Conservation (phyloP, 2,888 invertebrate species). For the Brenthis daphne region DNA sequence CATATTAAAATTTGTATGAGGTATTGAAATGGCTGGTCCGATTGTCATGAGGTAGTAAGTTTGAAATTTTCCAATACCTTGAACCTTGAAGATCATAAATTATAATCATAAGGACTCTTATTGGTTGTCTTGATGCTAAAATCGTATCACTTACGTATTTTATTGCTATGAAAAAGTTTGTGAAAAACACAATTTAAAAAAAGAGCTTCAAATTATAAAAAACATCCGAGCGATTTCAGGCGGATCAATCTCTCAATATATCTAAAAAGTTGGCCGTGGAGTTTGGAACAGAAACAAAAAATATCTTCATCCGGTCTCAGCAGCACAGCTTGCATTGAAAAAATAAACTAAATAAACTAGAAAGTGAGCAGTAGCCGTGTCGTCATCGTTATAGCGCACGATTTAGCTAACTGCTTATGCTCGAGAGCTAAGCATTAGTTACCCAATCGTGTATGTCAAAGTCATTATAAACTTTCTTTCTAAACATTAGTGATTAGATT, state of each 20-base stretch:
- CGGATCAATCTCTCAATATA: background rate
- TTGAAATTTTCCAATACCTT: too few relatives aligned
- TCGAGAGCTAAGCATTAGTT: conserved; percentile 31
- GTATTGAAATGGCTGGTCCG: too few relatives aligned
- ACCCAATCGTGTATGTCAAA: background rate
- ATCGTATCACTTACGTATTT: too few relatives aligned
- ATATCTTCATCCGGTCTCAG: conserved; percentile 49
- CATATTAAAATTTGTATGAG: too few relatives aligned
- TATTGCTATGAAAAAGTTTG: too few relatives aligned
- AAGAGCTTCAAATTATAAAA: too few relatives aligned
- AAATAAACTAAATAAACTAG: conserved; percentile 44
- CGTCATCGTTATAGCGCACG: conserved; percentile 44
- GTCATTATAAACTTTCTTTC: conserved; percentile 20
- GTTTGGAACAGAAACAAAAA: conserved; percentile 21
- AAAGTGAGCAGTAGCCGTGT: conserved; percentile 46
- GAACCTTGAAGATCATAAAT: too few relatives aligned
- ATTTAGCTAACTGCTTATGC: conserved; percentile 33
- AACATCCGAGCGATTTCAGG: too few relatives aligned
- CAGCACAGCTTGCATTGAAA: conserved; percentile 35
- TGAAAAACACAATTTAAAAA: too few relatives aligned
- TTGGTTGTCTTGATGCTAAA: too few relatives aligned
- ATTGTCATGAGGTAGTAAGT: too few relatives aligned
- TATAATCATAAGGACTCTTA: too few relatives aligned
- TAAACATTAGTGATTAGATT: background rate
- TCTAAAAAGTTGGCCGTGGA: conserved; percentile 9